Evolutionary conservation across 2,113 vertebrate genomes (phyloP).

Genomic region (Callionymus lyra): DNA sequence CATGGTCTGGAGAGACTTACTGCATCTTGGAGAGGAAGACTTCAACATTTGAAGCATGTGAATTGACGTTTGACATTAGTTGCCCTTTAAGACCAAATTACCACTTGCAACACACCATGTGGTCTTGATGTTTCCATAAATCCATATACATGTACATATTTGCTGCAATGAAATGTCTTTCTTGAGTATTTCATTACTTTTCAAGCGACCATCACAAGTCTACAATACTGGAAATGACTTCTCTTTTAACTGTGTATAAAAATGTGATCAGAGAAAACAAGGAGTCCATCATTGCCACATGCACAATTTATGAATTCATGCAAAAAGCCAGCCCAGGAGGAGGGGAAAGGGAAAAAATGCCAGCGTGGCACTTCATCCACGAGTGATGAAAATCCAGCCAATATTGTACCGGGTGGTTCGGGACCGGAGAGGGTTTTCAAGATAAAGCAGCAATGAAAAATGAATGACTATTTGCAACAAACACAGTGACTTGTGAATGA

Average conservation of each 20-base stretch:
- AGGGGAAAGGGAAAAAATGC: conserved; percentile 3
- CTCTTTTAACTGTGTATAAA: conserved; percentile 22
- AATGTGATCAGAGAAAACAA: conserved; percentile 41
- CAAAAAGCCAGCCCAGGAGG: conserved; percentile 7
- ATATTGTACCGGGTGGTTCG: conserved; percentile 20
- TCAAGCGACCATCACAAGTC: too few relatives aligned
- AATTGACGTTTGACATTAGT: too few relatives aligned
- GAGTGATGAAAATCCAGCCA: conserved; percentile 27
- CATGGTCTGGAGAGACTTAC: too few relatives aligned
- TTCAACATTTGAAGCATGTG: too few relatives aligned
- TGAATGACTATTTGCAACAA: conserved; percentile 62
- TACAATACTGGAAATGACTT: conserved; percentile 19
- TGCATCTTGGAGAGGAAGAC: too few relatives aligned
- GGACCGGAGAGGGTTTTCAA: conserved; percentile 36
- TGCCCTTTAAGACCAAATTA: too few relatives aligned
- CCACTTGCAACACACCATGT: conserved; percentile 17
- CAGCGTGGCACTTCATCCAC: conserved; percentile 40
- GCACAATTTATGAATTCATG: conserved; percentile 48
- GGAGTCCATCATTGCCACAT: conserved; percentile 41
- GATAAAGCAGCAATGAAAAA: conserved; percentile 58
- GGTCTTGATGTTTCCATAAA: conserved; percentile 14
- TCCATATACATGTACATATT: conserved; percentile 1
- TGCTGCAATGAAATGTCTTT: too few relatives aligned
- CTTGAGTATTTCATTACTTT: too few relatives aligned
- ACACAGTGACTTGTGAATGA: conserved; percentile 58